A percentile compares a stretch with the other conserved stretches of the same genome.
These are phyloP conservation scores for Carposina sasakii DNA, from an alignment of 1,140 invertebrate genomes.

Conservation along the genomic window DNA sequence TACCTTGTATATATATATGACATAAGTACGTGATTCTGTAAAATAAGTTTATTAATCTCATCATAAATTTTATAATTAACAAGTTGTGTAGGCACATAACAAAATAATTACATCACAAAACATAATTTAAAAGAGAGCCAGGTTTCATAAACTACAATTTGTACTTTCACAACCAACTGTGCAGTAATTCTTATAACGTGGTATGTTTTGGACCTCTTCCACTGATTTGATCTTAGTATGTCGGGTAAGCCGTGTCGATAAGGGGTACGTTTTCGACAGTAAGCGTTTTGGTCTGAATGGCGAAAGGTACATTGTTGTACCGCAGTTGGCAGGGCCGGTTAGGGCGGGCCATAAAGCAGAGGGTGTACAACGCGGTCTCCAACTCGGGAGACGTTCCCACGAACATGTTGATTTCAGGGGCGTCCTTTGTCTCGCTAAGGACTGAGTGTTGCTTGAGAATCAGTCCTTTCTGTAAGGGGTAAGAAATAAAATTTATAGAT, in stretches of 20 bases:
- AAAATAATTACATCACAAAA: too few species aligned
- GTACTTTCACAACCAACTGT: too few species aligned
- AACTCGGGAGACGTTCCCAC: slow-evolving; percentile 94
- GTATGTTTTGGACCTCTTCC: too few species aligned
- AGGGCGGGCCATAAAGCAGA: slow-evolving; percentile 85
- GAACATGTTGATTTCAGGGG: slow-evolving; percentile 77
- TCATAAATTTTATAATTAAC: too few species aligned
- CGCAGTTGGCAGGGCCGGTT: slow-evolving; percentile 69
- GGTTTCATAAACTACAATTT: too few species aligned
- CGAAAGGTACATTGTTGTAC: slow-evolving; percentile 53
- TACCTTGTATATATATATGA: too few species aligned
- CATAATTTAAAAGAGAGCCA: too few species aligned
- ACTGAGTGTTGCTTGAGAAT: slow-evolving; percentile 62
- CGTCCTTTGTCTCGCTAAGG: slow-evolving; percentile 61
- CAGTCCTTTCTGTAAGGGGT: slow-evolving; percentile 56
- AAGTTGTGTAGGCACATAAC: too few species aligned
- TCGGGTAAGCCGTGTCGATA: slow-evolving; percentile 58
- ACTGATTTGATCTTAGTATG: slow-evolving; percentile 33
- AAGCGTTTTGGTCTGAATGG: slow-evolving; percentile 58
- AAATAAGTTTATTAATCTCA: too few species aligned
- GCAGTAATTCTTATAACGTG: too few species aligned
- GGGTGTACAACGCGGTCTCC: slow-evolving; percentile 91
- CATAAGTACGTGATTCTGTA: too few species aligned
- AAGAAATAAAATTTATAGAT: too few species aligned
- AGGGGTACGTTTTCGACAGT: slow-evolving; percentile 49